phyloP scores from a whole-genome alignment of 2,797 vertebrate genomes.

The Enteromius treurensis region DNA sequence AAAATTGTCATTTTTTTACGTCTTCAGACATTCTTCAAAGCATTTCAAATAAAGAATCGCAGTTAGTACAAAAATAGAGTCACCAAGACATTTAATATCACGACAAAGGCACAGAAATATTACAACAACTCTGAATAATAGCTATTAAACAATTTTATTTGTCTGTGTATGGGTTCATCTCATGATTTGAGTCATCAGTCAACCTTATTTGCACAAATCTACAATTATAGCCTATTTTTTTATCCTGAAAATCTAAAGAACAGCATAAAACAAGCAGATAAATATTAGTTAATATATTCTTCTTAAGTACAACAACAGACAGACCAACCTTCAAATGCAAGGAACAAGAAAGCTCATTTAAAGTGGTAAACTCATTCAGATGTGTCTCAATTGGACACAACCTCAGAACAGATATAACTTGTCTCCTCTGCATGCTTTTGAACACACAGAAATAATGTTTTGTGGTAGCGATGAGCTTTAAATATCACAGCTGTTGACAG shows the following conservation, averaged over 20 bases:
- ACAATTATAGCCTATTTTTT: background rate
- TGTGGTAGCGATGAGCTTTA: background rate
- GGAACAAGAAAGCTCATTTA: conserved; percentile 10
- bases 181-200: background rate
- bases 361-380: background rate
- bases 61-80: background rate
- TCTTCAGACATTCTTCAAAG: background rate
- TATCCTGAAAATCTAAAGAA: background rate
- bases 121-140: background rate
- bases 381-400: background rate
- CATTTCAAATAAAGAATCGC: background rate
- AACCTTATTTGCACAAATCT: background rate
- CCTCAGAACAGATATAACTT: background rate
- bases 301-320: background rate
- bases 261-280: conserved; percentile 2
- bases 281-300: conserved; percentile 8
- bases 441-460: background rate
- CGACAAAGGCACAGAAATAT: background rate
- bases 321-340: conserved; percentile 1
- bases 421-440: background rate
- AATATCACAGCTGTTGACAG: conserved; percentile 10
- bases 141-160: background rate
- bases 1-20: background rate
- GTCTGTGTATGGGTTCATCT: background rate
- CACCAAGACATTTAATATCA: background rate